These are phyloP conservation scores for Graphium colonna DNA, from an alignment of 2,888 invertebrate genomes.

Conservation along the genomic window DNA sequence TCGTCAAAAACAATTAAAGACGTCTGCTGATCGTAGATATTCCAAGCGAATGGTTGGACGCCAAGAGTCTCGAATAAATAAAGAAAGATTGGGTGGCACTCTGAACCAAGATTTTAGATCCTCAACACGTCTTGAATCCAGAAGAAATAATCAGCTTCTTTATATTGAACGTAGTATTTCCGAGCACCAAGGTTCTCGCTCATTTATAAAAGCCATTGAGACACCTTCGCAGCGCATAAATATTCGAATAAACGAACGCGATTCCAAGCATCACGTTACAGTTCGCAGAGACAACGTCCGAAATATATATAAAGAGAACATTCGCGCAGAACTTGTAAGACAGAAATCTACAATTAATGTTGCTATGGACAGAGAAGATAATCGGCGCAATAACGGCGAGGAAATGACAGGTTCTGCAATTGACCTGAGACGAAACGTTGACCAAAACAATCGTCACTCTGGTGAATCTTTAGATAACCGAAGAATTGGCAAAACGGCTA, in stretches of 20 bases:
- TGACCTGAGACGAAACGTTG: background rate
- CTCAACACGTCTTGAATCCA: background rate
- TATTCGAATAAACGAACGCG: background rate
- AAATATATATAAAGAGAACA: too few species aligned
- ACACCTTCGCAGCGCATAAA: too few species aligned
- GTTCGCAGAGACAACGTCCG: background rate
- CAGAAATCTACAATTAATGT: too few species aligned
- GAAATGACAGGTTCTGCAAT: background rate
- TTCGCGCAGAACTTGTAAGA: too few species aligned
- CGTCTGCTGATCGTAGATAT: background rate
- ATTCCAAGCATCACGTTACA: background rate
- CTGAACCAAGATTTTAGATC: background rate
- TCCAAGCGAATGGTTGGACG: background rate
- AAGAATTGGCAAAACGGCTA: background rate
- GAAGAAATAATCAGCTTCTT: background rate
- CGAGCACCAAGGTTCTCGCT: background rate
- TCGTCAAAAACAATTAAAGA: background rate
- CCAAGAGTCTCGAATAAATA: background rate
- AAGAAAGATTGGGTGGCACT: too few species aligned
- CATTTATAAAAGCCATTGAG: too few species aligned
- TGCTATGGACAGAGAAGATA: background rate
- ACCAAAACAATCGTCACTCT: background rate
- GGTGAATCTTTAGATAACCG: background rate
- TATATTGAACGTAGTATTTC: background rate
- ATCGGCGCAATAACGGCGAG: background rate